Percentiles rank a stretch among this genome's conserved stretches.
These are phyloP conservation scores for Stylophora pistillata DNA, from an alignment of 64 coral and sea anemone genomes.

Conservation along the genomic window DNA sequence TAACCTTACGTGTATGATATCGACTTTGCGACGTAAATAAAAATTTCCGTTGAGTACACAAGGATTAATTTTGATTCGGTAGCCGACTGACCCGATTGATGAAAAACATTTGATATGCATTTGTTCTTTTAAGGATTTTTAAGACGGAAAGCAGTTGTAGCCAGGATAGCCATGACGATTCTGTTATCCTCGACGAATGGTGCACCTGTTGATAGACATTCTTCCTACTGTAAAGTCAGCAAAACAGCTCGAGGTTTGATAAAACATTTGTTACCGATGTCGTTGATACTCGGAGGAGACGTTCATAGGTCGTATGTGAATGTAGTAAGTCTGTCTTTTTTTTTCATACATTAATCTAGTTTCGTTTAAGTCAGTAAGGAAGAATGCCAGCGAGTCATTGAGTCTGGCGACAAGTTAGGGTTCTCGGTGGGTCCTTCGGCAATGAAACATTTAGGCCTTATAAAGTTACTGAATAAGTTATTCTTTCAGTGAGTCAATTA, in stretches of 20 bases:
- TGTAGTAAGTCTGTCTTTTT: not conserved
- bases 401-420: too few species aligned
- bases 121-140: not conserved
- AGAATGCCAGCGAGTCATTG: too few species aligned
- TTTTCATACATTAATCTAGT: not conserved
- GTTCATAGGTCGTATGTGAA: not conserved
- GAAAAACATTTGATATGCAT: not conserved
- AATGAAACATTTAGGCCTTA: too few species aligned
- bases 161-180: not conserved
- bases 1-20: too few species aligned
- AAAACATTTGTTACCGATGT: constrained; percentile 15
- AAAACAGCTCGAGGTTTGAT: not conserved
- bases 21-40: too few species aligned
- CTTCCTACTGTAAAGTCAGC: not conserved
- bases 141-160: too few species aligned
- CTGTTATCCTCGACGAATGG: not conserved
- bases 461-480: too few species aligned
- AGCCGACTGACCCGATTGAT: not conserved
- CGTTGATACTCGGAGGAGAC: constrained; percentile 16
- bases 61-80: too few species aligned
- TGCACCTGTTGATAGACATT: not conserved
- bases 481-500: too few species aligned
- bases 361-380: too few species aligned
- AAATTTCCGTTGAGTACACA: too few species aligned
- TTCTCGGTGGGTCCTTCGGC: too few species aligned